phyloP scores from a whole-genome alignment of 2,888 invertebrate species.

The Noctua comes region DNA sequence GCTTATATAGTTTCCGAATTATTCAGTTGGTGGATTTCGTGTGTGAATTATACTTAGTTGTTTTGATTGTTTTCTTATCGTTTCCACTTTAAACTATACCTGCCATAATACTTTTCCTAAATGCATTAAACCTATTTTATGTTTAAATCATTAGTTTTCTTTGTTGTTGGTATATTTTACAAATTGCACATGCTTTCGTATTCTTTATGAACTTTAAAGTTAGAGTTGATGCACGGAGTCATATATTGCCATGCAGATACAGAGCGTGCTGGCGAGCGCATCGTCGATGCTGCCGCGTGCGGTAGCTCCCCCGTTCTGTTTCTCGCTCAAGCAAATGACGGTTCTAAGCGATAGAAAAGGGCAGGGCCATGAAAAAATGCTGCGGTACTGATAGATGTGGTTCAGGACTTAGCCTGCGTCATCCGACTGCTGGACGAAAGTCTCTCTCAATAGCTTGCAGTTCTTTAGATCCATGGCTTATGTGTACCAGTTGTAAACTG shows the following conservation, averaged over 20 bases:
- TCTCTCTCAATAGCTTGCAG: not conserved
- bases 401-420: not conserved
- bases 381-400: not conserved
- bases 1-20: conserved; percentile 36
- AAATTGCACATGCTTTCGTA: not conserved
- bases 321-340: not conserved
- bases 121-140: not conserved
- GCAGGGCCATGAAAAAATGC: not conserved
- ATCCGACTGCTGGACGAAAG: not conserved
- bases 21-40: conserved; percentile 10
- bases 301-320: not conserved
- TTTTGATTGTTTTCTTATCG: not conserved
- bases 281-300: not conserved
- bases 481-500: not conserved
- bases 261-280: not conserved
- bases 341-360: not conserved
- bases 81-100: not conserved
- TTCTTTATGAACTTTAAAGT: not conserved
- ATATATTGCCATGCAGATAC: not conserved
- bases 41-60: not conserved
- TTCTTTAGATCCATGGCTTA: not conserved
- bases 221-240: not conserved
- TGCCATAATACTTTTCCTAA: too few species aligned
- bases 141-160: not conserved
- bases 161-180: not conserved